These are phyloP conservation scores for Clarias fuscus DNA, from an alignment of 2,797 vertebrate genomes.

Conservation along the genomic window DNA sequence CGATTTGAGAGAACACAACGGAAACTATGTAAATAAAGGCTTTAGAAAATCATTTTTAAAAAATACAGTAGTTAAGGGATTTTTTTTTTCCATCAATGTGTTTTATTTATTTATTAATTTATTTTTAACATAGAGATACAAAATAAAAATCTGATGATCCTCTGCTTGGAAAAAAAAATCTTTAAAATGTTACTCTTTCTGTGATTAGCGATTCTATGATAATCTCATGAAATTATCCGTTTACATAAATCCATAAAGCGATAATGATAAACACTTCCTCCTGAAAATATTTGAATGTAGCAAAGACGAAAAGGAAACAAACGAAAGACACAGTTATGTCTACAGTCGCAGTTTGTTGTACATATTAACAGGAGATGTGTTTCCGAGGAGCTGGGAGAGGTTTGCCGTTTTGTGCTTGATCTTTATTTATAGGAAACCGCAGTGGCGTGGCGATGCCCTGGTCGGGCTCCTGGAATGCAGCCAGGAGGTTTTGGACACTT, in stretches of 20 bases:
- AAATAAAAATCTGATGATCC: neutral
- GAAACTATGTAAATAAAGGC: too few relatives aligned
- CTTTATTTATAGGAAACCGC: slow-evolving; percentile 68
- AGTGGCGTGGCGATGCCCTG: slow-evolving; percentile 76
- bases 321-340: too few relatives aligned
- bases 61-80: neutral
- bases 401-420: slow-evolving; percentile 66
- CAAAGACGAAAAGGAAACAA: neutral
- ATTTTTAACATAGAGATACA: neutral
- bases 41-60: neutral
- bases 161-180: neutral
- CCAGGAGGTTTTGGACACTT: slow-evolving; percentile 76
- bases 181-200: neutral
- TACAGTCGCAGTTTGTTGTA: too few relatives aligned
- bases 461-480: slow-evolving; percentile 74
- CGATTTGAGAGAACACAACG: neutral
- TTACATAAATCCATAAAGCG: neutral
- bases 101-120: too few relatives aligned
- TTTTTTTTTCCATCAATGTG: too few relatives aligned
- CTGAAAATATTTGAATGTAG: neutral
- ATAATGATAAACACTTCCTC: neutral
- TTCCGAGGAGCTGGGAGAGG: slow-evolving; percentile 70
- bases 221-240: neutral
- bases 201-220: neutral
- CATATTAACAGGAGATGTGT: neutral